Evolutionary conservation across 2,888 invertebrate species (phyloP).

Genomic region (Marronus borbonicus): DNA sequence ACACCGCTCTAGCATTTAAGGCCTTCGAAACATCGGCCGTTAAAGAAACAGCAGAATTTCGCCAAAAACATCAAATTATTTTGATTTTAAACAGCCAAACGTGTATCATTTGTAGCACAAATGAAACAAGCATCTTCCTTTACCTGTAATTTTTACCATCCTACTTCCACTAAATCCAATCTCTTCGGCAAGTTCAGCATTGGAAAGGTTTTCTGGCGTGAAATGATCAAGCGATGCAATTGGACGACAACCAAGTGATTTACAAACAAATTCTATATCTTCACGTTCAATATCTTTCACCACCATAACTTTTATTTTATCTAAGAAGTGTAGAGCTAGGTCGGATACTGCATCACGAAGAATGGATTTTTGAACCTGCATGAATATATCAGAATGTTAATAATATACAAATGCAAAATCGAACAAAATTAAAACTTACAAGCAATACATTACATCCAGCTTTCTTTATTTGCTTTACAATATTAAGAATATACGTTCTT

Average conservation of each 20-base stretch:
- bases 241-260: constrained; percentile 93
- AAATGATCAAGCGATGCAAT: constrained; percentile 99
- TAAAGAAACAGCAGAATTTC: too few species aligned
- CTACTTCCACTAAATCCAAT: constrained; percentile 89
- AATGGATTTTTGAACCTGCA: constrained; percentile 78
- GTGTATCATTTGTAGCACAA: too few species aligned
- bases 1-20: too few species aligned
- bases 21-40: too few species aligned
- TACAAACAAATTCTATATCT: constrained; percentile 98
- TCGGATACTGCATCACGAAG: constrained; percentile 97
- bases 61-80: too few species aligned
- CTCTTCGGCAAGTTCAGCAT: constrained; percentile 96
- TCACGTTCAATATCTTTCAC: constrained; percentile 98
- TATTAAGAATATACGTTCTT: constrained; percentile 96
- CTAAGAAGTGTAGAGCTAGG: constrained; percentile 96
- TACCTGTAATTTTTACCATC: constrained; percentile 82
- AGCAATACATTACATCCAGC: constrained; percentile 97
- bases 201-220: constrained; percentile 90
- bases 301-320: constrained; percentile 99
- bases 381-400: neutral
- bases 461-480: constrained; percentile 99
- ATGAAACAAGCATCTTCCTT: neutral
- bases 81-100: too few species aligned
- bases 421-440: constrained; percentile 75
- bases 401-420: constrained; percentile 50